Evolutionary conservation across 2,113 vertebrate species (phyloP).

Genomic region (Maccullochella peelii): DNA sequence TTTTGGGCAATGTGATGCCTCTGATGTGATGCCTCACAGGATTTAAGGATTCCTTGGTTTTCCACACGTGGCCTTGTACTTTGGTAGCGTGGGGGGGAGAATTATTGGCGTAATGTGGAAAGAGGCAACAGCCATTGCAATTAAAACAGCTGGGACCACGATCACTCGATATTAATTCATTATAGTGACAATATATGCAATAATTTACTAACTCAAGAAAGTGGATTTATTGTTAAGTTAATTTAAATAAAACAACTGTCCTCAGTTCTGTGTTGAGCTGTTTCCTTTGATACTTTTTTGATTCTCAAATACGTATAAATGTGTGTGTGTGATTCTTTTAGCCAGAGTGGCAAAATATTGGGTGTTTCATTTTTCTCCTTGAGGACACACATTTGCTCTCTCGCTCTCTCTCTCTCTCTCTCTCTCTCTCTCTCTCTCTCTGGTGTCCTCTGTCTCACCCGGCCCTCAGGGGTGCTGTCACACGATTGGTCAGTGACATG

Average conservation of each 20-base stretch:
- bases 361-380: slow-evolving; percentile 12
- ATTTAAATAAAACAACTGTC: neutral
- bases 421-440: slow-evolving; percentile 5
- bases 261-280: neutral
- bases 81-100: no score
- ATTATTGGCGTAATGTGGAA: neutral
- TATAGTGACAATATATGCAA: neutral
- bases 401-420: slow-evolving; percentile 2
- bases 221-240: neutral
- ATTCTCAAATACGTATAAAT: neutral
- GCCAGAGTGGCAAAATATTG: neutral
- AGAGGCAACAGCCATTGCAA: neutral
- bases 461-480: slow-evolving; percentile 65
- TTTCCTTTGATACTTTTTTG: neutral
- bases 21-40: neutral
- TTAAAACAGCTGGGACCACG: no score
- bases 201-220: no score
- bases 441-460: slow-evolving; percentile 68
- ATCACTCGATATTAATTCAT: neutral
- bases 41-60: no score
- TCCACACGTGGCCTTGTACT: no score
- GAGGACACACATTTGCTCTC: slow-evolving; percentile 4
- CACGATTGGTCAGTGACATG: slow-evolving; percentile 71
- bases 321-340: neutral
- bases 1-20: neutral